phyloP scores from a whole-genome alignment of 2,797 vertebrate species.

The Thripadectes ignobilis region DNA sequence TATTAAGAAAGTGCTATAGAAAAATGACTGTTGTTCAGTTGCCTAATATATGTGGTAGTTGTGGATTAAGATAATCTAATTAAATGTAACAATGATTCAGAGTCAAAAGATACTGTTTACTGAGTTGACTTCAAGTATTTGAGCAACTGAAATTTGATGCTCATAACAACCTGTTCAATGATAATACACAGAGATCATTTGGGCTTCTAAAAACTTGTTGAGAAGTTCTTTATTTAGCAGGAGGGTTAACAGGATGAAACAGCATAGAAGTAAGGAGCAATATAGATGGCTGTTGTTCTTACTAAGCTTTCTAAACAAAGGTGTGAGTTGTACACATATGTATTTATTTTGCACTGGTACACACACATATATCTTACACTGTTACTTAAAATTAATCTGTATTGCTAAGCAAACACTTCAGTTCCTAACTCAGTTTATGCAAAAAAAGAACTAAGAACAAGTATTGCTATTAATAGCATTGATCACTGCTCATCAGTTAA shows the following conservation, averaged over 20 bases:
- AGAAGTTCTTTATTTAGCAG: neutral
- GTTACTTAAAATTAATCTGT: neutral
- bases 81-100: neutral
- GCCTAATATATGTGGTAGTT: neutral
- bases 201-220: constrained; percentile 17
- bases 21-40: neutral
- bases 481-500: neutral
- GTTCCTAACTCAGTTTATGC: neutral
- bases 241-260: neutral
- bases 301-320: neutral
- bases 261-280: neutral
- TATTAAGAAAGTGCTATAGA: neutral
- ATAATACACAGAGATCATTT: neutral
- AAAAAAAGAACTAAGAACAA: neutral
- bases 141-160: neutral
- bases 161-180: neutral
- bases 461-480: neutral
- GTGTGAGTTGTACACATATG: neutral
- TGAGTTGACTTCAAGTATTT: neutral
- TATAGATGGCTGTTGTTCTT: neutral
- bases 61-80: neutral
- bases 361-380: neutral
- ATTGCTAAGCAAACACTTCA: neutral
- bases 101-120: neutral
- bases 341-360: neutral